These are phyloP conservation scores for Protonibea diacanthus DNA, from an alignment of 2,797 vertebrate species.

Conservation along the genomic window DNA sequence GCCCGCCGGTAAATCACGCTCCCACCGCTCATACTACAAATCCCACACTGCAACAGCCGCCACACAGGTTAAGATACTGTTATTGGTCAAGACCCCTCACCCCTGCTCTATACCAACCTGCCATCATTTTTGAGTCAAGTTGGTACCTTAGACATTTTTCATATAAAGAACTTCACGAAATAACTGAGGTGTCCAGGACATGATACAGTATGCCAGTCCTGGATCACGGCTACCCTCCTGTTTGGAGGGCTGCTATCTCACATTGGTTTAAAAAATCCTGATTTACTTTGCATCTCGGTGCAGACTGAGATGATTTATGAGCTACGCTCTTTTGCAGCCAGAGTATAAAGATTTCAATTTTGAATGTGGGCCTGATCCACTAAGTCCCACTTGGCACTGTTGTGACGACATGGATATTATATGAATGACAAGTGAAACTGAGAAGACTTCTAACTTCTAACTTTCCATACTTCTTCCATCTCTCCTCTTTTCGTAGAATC, in stretches of 20 bases:
- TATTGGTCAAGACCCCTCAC: too few species aligned
- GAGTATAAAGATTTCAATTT: not conserved
- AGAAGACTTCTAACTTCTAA: conserved; percentile 6
- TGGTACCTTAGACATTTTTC: not conserved
- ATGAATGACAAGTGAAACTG: conserved; percentile 17
- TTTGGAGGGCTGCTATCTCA: not conserved
- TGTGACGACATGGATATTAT: not conserved
- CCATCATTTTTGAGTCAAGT: too few species aligned
- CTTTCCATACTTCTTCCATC: conserved; percentile 7
- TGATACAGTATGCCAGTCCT: not conserved
- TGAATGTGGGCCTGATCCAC: conserved; percentile 10
- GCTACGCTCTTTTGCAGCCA: not conserved
- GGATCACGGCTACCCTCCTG: not conserved
- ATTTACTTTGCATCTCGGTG: not conserved
- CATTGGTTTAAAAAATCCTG: not conserved
- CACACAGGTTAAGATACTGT: too few species aligned
- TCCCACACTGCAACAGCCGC: too few species aligned
- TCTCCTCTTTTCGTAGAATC: not conserved
- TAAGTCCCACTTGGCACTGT: conserved; percentile 13
- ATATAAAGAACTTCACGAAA: not conserved
- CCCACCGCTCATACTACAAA: too few species aligned
- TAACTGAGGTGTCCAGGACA: not conserved
- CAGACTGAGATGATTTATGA: not conserved
- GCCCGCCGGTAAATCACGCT: too few species aligned
- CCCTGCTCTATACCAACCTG: not conserved